A percentile compares a stretch with the other conserved stretches of the same genome.
Conservation (phyloP, 2,113 vertebrate genomes). For the Gnathonemus longibarbis region DNA sequence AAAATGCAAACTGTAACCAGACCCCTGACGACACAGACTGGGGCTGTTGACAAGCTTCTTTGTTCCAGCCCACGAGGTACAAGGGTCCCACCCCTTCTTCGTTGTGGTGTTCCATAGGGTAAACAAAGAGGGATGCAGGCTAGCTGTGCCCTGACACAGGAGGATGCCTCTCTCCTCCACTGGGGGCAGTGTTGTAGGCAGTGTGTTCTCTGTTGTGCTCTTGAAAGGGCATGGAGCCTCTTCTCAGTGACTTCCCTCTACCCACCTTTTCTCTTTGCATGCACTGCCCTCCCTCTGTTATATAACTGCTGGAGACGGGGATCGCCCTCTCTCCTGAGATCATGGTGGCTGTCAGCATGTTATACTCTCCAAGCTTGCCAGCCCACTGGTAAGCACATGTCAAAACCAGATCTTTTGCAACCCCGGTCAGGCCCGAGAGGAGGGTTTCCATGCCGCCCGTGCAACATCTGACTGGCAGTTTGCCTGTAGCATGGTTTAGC, state of each 20-base stretch:
- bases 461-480: neutral
- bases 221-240: neutral
- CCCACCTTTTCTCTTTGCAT: neutral
- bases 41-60: slow-evolving; percentile 28
- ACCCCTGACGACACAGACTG: slow-evolving; percentile 32
- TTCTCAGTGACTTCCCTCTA: neutral
- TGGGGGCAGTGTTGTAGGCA: neutral
- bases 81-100: neutral
- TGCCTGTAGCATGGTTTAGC: neutral
- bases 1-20: slow-evolving; percentile 33
- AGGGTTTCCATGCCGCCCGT: neutral
- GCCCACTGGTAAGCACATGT: neutral
- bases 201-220: neutral
- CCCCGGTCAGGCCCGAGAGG: neutral
- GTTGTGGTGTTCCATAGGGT: neutral
- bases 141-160: neutral
- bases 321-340: neutral
- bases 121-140: neutral
- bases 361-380: neutral
- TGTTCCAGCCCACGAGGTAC: neutral
- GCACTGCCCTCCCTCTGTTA: neutral
- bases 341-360: neutral
- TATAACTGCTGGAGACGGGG: neutral
- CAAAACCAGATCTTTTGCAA: neutral
- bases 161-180: neutral